Percentiles rank a stretch among this genome's conserved stretches.
Evolutionary conservation across 1,140 invertebrate genomes (phyloP).

Genomic region (Macrobrachium rosenbergii): DNA sequence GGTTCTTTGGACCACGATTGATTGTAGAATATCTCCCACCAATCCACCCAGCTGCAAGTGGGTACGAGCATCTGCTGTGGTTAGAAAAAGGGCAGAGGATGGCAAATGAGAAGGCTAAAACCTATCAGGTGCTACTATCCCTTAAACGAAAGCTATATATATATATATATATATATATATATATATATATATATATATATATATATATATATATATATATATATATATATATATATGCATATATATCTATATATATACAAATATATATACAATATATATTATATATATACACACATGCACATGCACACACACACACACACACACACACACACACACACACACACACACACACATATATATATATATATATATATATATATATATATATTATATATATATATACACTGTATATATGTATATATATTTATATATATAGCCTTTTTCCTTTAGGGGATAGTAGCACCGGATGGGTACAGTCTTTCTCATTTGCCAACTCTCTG

Average conservation of each 20-base stretch:
- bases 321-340: not conserved
- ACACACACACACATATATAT: not conserved
- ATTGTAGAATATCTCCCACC: too few relatives aligned
- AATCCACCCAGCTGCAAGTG: too few relatives aligned
- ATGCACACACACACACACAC: not conserved
- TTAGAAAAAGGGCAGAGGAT: too few relatives aligned
- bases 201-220: slow-evolving; percentile 22
- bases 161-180: slow-evolving; percentile 19
- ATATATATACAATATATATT: not conserved
- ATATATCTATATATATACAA: slow-evolving; percentile 1
- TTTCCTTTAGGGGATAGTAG: too few relatives aligned
- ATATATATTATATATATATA: not conserved
- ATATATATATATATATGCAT: slow-evolving; percentile 6
- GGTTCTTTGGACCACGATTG: too few relatives aligned
- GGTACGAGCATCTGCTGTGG: too few relatives aligned
- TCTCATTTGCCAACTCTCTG: too few relatives aligned
- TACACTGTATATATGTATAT: too few relatives aligned
- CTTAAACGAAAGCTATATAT: not conserved
- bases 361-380: slow-evolving; percentile 17
- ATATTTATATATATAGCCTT: too few relatives aligned
- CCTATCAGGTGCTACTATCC: too few relatives aligned
- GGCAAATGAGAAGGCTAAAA: too few relatives aligned
- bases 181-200: slow-evolving; percentile 27
- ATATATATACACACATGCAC: not conserved
- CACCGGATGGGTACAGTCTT: too few relatives aligned